Conservation (phyloP, 2,113 vertebrate genomes). For the Cavia porcellus region DNA sequence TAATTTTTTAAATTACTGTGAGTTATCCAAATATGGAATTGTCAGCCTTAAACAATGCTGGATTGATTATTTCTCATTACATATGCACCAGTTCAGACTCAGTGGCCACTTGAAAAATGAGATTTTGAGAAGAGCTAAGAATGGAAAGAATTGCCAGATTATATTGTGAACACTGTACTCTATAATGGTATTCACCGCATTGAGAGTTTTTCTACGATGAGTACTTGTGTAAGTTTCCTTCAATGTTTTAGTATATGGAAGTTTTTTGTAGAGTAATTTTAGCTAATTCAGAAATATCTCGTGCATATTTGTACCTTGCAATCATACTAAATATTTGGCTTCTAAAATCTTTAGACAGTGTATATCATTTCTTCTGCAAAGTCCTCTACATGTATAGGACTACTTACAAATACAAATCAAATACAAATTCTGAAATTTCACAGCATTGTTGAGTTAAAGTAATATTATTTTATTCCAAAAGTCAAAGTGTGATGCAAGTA, state of each 20-base stretch:
- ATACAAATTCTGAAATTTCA: constrained; percentile 13
- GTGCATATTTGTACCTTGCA: background rate
- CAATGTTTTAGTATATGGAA: background rate
- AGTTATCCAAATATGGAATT: background rate
- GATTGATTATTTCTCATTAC: fast-evolving
- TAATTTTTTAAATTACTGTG: background rate
- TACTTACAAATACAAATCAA: background rate
- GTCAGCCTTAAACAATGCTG: background rate
- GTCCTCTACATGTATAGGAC: background rate
- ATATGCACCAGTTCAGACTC: background rate
- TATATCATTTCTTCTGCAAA: background rate
- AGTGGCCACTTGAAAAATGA: background rate
- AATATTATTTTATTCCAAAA: background rate
- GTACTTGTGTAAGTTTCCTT: background rate
- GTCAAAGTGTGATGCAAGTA: background rate
- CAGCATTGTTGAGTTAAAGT: background rate
- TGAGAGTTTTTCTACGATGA: background rate
- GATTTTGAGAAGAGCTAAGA: background rate
- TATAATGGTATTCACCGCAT: background rate
- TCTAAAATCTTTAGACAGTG: background rate
- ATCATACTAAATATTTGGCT: background rate
- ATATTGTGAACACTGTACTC: background rate
- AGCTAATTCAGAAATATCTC: background rate
- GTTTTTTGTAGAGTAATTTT: background rate
- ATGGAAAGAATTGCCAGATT: background rate